Evolutionary conservation across 2,113 vertebrate genomes (phyloP).

Genomic region (Channa argus): DNA sequence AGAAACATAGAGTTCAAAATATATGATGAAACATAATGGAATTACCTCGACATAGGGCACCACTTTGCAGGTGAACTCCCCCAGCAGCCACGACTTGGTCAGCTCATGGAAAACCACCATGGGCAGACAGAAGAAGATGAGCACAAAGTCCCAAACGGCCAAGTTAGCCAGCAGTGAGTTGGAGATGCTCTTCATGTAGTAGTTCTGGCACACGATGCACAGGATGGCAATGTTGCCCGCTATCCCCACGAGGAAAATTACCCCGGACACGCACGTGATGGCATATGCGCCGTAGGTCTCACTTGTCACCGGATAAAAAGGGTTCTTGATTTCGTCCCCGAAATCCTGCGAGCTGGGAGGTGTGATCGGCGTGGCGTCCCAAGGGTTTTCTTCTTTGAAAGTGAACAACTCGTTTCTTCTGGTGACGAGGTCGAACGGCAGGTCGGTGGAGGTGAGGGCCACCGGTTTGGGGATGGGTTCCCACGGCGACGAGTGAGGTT

Average conservation of each 20-base stretch:
- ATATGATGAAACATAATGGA: neutral
- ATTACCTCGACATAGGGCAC: slow-evolving; percentile 97
- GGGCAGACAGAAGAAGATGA: slow-evolving; percentile 95
- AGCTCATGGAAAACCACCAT: slow-evolving; percentile 97
- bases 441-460: slow-evolving; percentile 88
- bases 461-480: slow-evolving; percentile 82
- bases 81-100: slow-evolving; percentile 96
- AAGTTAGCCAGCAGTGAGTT: slow-evolving; percentile 96
- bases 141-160: slow-evolving; percentile 96
- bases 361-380: slow-evolving; percentile 84
- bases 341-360: slow-evolving; percentile 82
- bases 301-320: slow-evolving; percentile 94
- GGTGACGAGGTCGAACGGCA: slow-evolving; percentile 80
- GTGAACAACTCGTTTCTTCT: slow-evolving; percentile 77
- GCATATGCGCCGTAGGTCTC: slow-evolving; percentile 95
- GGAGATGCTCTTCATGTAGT: slow-evolving; percentile 99
- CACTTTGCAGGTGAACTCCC: slow-evolving; percentile 97
- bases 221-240: slow-evolving; percentile 96
- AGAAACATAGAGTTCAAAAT: neutral
- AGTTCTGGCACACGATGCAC: slow-evolving; percentile 98
- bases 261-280: slow-evolving; percentile 90
- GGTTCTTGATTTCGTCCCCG: slow-evolving; percentile 88
- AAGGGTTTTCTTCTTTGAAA: slow-evolving; percentile 80
- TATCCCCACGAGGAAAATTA: slow-evolving; percentile 94
- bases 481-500: slow-evolving; percentile 68